Percentiles rank a stretch among this genome's conserved stretches.
These are phyloP conservation scores for Serripes groenlandicus DNA, from an alignment of 2,888 invertebrate genomes.

Conservation along the genomic window DNA sequence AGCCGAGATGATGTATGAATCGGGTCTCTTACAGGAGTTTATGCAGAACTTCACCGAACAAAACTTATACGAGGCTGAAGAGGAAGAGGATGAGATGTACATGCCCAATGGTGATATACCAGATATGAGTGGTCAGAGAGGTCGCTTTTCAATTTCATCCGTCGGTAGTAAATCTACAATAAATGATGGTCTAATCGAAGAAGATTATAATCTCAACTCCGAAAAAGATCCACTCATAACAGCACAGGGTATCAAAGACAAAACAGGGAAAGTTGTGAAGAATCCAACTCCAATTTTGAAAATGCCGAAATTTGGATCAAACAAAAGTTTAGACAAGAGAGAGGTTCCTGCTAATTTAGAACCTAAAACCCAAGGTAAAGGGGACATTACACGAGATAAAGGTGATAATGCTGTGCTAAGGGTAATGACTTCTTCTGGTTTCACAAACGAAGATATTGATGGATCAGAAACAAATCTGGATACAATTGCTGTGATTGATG, in stretches of 20 bases:
- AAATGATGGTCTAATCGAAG: neutral
- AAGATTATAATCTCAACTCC: neutral
- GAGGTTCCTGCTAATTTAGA: neutral
- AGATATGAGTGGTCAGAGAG: neutral
- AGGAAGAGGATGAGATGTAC: constrained; percentile 5
- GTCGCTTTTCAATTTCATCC: neutral
- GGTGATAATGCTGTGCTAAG: neutral
- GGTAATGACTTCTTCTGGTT: constrained; percentile 43
- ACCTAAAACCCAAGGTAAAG: neutral
- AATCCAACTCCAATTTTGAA: constrained; percentile 38
- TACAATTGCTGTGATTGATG: constrained; percentile 29
- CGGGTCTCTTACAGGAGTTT: constrained; percentile 77
- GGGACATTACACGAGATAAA: no score
- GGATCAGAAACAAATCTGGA: constrained; percentile 23
- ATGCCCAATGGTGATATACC: constrained; percentile 25
- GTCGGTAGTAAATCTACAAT: constrained; percentile 2
- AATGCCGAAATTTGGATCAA: constrained; percentile 8
- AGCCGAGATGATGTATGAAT: constrained; percentile 78
- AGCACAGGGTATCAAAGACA: neutral
- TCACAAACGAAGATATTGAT: constrained; percentile 8
- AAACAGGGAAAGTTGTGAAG: neutral
- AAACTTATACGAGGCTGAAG: constrained; percentile 54
- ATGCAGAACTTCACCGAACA: constrained; percentile 75
- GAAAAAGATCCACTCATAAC: constrained; percentile 42
- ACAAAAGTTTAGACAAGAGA: neutral